Evolutionary conservation across 2,888 invertebrate genomes (phyloP).

Genomic region (Gnatocerus cornutus): DNA sequence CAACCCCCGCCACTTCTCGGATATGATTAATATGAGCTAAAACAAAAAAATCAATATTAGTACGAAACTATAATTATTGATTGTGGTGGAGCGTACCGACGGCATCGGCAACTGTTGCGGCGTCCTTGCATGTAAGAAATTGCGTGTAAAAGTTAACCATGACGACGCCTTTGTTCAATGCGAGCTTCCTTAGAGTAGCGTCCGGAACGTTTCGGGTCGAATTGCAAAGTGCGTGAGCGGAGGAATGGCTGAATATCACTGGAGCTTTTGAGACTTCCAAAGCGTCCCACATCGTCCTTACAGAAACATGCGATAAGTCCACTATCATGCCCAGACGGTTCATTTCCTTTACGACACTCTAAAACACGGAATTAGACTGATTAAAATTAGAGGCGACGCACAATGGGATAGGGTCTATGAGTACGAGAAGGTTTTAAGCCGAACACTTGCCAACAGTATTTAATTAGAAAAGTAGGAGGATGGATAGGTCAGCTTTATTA

Average conservation of each 20-base stretch:
- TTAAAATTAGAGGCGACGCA: conserved; percentile 21
- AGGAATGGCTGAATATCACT: conserved; percentile 90
- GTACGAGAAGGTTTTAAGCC: background rate
- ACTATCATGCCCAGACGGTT: conserved; percentile 92
- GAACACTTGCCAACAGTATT: background rate
- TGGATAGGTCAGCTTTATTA: background rate
- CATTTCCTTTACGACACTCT: conserved; percentile 90
- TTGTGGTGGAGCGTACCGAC: conserved; percentile 76
- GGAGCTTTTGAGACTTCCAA: conserved; percentile 85
- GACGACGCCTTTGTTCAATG: conserved; percentile 86
- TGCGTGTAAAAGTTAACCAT: conserved; percentile 91
- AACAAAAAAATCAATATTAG: too few species aligned
- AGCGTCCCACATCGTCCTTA: conserved; percentile 86
- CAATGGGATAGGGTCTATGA: background rate
- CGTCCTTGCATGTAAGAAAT: conserved; percentile 83
- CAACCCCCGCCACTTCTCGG: conserved; percentile 87
- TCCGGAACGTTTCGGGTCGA: conserved; percentile 88
- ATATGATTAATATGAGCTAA: conserved; percentile 94
- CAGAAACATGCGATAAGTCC: conserved; percentile 87
- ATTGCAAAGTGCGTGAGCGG: conserved; percentile 86
- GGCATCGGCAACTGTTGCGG: conserved; percentile 85
- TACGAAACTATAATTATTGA: background rate
- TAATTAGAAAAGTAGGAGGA: background rate
- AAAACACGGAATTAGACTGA: conserved; percentile 60
- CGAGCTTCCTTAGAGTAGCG: conserved; percentile 81